Evolutionary conservation across 2,113 vertebrate species (phyloP), one percentile per base, ranked within the genome.

Genomic region (Coreoperca whiteheadi): DNA sequence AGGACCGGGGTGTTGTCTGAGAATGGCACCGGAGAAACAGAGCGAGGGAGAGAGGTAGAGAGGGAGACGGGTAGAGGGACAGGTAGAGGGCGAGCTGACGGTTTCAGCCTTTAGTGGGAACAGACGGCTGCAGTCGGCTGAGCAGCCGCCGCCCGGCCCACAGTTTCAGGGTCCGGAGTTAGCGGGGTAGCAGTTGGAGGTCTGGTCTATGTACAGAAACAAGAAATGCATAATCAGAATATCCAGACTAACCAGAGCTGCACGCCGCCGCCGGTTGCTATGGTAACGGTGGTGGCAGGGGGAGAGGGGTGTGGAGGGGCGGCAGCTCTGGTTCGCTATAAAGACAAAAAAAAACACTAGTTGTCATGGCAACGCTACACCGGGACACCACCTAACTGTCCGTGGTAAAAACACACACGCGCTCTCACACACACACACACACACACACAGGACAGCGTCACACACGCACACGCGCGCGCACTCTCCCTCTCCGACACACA

Each of bases 1-100:
- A 94, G 91, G 93, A 88, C 91, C 34, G 79, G 93, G 90, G 91
- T 91, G 89, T 90, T 87, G 89, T 92, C 89, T 88, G 89, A 91
- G 89, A 92, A 92, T 92, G 93, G 93, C 93, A 93, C 93, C 90
- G 88, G 91, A 92, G 85, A 87, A 56, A 86, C 48, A 54, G 53
- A 56, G 11, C 5, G 61, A 60, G 59, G 54, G 39, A 63, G 48
- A 34, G 28, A 43, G 64, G 34, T 8, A 63, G 28, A 54, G 28
- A 54, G 64, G 48, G 32, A 74, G 48, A 61, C 10, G 34, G 53
- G 16, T 0, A 65, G 48, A 70, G 21, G 60, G 73, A 83, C 43
- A 74, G 73, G n/a, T 37, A 79, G 69, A 84, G 81, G 68, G 69
- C 18, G 64, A 54, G 74, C 50, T 30, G 73, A 74, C 57, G 73